Evolutionary conservation across 1,140 invertebrate genomes (phyloP).

Genomic region (Phthorimaea operculella): DNA sequence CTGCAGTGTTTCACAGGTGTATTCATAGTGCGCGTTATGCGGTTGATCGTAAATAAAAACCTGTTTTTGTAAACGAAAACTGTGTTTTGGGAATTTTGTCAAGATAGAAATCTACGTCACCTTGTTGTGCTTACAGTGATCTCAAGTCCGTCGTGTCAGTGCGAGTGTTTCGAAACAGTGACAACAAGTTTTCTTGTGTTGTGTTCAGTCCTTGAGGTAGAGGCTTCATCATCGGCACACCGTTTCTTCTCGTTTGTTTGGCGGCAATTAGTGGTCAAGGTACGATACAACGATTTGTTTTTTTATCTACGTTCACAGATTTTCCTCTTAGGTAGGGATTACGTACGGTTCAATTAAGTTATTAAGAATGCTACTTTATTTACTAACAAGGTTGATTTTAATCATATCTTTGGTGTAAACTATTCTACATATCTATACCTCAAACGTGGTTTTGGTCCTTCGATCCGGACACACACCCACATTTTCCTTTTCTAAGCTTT

Average conservation of each 20-base stretch:
- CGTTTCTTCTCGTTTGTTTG: conserved; percentile 35
- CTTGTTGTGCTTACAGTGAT: neutral
- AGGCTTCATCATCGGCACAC: conserved; percentile 48
- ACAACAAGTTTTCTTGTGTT: conserved; percentile 58
- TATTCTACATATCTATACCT: too few relatives aligned
- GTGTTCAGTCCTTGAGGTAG: conserved; percentile 53
- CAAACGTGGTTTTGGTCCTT: neutral
- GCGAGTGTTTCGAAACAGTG: conserved; percentile 44
- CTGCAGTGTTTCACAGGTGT: conserved; percentile 46
- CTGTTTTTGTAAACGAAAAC: conserved; percentile 29
- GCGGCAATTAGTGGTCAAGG: conserved; percentile 43
- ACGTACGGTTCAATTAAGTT: too few relatives aligned
- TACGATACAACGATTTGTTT: conserved; percentile 28
- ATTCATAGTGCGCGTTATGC: conserved; percentile 22
- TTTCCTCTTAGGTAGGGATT: too few relatives aligned
- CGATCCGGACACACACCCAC: neutral
- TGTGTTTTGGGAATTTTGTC: neutral
- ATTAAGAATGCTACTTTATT: too few relatives aligned
- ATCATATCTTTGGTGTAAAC: too few relatives aligned
- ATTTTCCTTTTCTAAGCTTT: neutral
- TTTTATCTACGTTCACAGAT: neutral
- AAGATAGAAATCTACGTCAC: neutral
- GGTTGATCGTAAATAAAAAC: conserved; percentile 48
- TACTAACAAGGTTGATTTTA: too few relatives aligned
- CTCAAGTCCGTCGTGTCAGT: conserved; percentile 8